A percentile compares a stretch with the other conserved stretches of the same genome.
phyloP scores from a whole-genome alignment of 2,113 vertebrate species.

The Notothenia coriiceps region DNA sequence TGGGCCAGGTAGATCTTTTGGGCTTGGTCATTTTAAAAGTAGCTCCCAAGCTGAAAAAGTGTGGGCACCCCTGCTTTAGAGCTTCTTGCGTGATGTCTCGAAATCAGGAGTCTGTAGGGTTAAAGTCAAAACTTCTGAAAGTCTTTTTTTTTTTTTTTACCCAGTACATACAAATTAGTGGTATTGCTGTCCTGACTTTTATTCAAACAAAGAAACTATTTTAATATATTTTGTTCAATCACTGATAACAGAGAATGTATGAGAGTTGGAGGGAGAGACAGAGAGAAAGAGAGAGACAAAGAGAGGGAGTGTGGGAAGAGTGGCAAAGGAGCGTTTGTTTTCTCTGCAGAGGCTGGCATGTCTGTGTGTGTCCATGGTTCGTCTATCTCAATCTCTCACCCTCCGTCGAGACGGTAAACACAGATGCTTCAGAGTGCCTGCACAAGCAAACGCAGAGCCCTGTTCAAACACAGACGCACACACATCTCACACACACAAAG shows the following conservation, averaged over 20 bases:
- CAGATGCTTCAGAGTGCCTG: slow-evolving; percentile 69
- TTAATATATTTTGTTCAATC: not conserved
- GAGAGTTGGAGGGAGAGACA: slow-evolving; percentile 11
- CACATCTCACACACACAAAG: slow-evolving; percentile 27
- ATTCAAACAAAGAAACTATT: not conserved
- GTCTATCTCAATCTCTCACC: slow-evolving; percentile 56
- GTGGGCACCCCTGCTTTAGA: not conserved
- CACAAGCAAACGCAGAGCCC: slow-evolving; percentile 64
- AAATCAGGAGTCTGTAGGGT: not conserved
- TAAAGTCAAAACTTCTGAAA: not conserved
- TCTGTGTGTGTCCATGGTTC: slow-evolving; percentile 63
- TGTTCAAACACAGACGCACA: slow-evolving; percentile 62
- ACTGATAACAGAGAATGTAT: not conserved
- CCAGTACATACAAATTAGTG: not conserved
- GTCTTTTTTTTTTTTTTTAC: not conserved
- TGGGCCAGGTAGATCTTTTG: no score
- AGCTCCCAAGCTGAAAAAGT: no score
- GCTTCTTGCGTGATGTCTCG: not conserved
- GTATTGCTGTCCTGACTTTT: not conserved
- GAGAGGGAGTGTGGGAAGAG: slow-evolving; percentile 51
- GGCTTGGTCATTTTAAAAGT: no score
- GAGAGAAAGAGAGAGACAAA: not conserved
- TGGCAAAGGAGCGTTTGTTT: slow-evolving; percentile 71
- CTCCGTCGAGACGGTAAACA: slow-evolving; percentile 73
- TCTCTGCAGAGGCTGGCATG: slow-evolving; percentile 64